Base-by-base conservation (phyloP, 2,113 vertebrate species). In the Salvelinus alpinus region DNA sequence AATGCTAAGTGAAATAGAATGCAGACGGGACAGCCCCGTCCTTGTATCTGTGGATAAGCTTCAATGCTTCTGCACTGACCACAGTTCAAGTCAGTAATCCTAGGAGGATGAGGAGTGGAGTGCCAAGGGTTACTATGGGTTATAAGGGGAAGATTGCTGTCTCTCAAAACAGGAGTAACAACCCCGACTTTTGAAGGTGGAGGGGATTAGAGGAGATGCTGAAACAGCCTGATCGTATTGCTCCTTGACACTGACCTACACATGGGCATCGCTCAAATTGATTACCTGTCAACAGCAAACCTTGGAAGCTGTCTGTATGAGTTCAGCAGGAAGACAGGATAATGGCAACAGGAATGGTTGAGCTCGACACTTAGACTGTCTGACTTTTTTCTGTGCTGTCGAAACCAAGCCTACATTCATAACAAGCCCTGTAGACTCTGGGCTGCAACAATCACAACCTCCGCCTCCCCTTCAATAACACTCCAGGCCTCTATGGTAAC, bases 1-100 rank as follows among this genome's bases (percentile, higher is more conserved):
- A 89, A 88, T 86, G 74, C 85, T 72, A 84, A 89, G 72, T 70
- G 64, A 82, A 54, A 54, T 5, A 54, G 13, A 54, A 84, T 78
- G 67, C 73, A 74, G 79, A 66, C 31, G 73, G 38, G 24, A 64
- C 59, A 25, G 22, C 64, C 25, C 69, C 9, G 9, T 4, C 29
- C 4, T 76, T 66, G 14, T 38, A 69, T 62, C 70, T 38, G 16
- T 70, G 71, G 31, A 77, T 78, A 65, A 70, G 65, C 62, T 60
- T 77, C 83, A 54, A 70, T 0, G 14, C 59, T 67, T 48, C 22
- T 44, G 25, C 16, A 64, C 3, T 12, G 6, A 60, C 38, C 34
- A 4, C 29, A 74, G 74, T 82, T 78, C 27, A 74, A 59, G 9
- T 44, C 48, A 25, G 22, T 20, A 59, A 34, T 78, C 5, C n/a